Evolutionary conservation across 2,797 vertebrate genomes (phyloP).

Genomic region (Malurus splendens): DNA sequence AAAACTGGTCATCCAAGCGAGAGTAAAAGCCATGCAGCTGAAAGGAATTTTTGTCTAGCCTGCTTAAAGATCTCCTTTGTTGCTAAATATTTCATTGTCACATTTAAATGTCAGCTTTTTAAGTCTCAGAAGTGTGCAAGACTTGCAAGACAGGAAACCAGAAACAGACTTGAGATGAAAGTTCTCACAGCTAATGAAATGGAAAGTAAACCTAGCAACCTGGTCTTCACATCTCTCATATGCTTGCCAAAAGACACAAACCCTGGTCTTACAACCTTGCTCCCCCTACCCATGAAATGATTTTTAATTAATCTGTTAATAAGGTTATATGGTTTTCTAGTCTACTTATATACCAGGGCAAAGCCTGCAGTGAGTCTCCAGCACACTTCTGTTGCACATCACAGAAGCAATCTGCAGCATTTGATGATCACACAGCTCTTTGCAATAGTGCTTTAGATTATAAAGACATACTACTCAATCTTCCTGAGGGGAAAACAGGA

Average conservation of each 20-base stretch:
- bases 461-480: not conserved
- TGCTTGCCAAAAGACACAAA: not conserved
- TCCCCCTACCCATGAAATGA: not conserved
- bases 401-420: not conserved
- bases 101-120: conserved; percentile 5
- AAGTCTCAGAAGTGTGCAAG: not conserved
- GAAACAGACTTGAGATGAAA: not conserved
- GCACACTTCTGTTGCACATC: not conserved
- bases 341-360: not conserved
- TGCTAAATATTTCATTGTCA: not conserved
- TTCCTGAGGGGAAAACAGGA: not conserved
- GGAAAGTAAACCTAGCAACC: not conserved
- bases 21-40: conserved; percentile 4
- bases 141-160: not conserved
- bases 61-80: not conserved
- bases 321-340: not conserved
- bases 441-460: not conserved
- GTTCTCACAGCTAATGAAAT: not conserved
- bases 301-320: not conserved
- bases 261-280: not conserved
- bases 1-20: not conserved
- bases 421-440: not conserved
- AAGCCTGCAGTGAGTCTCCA: not conserved
- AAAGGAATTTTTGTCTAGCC: not conserved
- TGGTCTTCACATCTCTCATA: not conserved